These are phyloP conservation scores for Ascaphus truei DNA, from an alignment of 2,113 vertebrate species.

Conservation along the genomic window DNA sequence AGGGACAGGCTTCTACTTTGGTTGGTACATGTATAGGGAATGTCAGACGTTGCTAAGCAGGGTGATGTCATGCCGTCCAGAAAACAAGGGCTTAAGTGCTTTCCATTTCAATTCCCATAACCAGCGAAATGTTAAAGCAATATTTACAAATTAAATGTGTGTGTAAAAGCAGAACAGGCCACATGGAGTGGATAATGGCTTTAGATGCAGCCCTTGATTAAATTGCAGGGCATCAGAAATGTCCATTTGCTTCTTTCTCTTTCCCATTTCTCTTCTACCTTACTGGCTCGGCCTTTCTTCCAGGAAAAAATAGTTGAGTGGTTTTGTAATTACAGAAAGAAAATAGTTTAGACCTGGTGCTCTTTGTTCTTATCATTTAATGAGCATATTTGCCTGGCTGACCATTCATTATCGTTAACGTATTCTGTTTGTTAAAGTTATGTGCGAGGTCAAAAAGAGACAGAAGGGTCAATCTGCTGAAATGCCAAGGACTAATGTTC, in stretches of 20 bases:
- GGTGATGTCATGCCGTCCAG: slow-evolving; percentile 11
- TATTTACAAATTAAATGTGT: slow-evolving; percentile 36
- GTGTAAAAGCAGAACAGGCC: slow-evolving; percentile 29
- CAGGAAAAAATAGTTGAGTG: slow-evolving; percentile 38
- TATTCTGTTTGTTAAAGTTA: slow-evolving; percentile 29
- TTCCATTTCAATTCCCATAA: slow-evolving; percentile 5
- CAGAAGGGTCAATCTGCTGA: neutral
- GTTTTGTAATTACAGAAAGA: slow-evolving; percentile 45
- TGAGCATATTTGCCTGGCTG: slow-evolving; percentile 47
- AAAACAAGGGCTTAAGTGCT: slow-evolving; percentile 22
- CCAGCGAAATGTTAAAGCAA: slow-evolving; percentile 16
- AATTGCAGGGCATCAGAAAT: slow-evolving; percentile 18
- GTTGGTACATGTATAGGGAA: too few species aligned
- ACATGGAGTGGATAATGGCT: neutral
- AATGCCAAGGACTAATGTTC: neutral
- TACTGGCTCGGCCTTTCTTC: slow-evolving; percentile 26
- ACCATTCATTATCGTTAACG: slow-evolving; percentile 47
- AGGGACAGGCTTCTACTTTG: neutral
- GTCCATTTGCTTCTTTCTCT: slow-evolving; percentile 17
- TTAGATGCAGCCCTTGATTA: slow-evolving; percentile 6
- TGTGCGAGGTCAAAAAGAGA: slow-evolving; percentile 25
- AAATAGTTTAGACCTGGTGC: slow-evolving; percentile 48
- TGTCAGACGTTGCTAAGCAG: too few species aligned
- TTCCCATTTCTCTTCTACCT: neutral
- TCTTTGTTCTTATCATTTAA: slow-evolving; percentile 42